Evolutionary conservation across 2,888 invertebrate genomes (phyloP).

Genomic region (Leucophenga montana): DNA sequence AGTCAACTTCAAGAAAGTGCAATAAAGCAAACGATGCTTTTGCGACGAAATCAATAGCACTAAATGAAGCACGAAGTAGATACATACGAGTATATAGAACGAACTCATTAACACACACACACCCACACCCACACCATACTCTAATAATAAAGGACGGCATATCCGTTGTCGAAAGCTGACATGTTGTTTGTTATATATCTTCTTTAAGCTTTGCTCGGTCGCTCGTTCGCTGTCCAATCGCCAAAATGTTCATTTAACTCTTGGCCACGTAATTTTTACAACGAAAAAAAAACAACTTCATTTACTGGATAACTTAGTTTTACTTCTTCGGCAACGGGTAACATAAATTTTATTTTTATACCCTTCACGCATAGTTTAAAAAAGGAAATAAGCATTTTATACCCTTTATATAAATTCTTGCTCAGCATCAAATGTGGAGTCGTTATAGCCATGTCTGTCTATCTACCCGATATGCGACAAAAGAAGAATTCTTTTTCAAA

Average conservation of each 20-base stretch:
- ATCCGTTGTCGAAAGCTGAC: background rate
- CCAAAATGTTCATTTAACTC: slow-evolving; percentile 10
- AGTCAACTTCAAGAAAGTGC: slow-evolving; percentile 36
- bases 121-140: background rate
- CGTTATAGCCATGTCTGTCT: too few species aligned
- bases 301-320: slow-evolving; percentile 2
- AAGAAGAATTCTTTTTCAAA: too few species aligned
- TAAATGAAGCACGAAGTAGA: slow-evolving; percentile 13
- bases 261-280: slow-evolving; percentile 20
- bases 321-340: background rate
- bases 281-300: slow-evolving; percentile 20
- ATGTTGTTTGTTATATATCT: slow-evolving; percentile 2
- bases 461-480: too few species aligned
- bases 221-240: background rate
- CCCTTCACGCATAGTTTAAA: too few species aligned
- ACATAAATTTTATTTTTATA: background rate
- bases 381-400: too few species aligned
- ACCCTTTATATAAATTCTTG: too few species aligned
- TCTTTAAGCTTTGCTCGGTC: background rate
- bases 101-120: slow-evolving; percentile 18
- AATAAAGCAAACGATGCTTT: slow-evolving; percentile 22
- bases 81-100: background rate
- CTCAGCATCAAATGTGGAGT: too few species aligned
- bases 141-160: background rate
- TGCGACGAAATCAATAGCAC: slow-evolving; percentile 20